phyloP scores from a whole-genome alignment of 2,113 vertebrate species.

The Apodemus speciosus region DNA sequence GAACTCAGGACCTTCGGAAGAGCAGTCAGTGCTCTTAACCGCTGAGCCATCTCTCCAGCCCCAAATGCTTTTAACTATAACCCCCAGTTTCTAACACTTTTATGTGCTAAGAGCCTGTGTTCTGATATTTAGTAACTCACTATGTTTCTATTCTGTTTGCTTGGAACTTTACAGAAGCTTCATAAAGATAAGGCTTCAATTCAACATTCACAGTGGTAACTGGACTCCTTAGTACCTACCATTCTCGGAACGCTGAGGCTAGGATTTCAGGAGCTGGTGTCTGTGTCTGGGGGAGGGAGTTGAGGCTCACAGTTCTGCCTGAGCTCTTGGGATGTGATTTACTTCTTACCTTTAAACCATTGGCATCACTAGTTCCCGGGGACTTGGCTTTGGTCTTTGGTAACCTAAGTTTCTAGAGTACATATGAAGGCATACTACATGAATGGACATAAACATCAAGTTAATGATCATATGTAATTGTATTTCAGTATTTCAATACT shows the following conservation, averaged over 20 bases:
- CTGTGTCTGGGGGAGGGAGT: not conserved
- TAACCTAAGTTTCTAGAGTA: not conserved
- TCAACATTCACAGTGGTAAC: not conserved
- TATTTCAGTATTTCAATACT: not conserved
- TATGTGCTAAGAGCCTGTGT: not conserved
- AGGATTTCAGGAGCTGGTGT: not conserved
- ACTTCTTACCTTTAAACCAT: not conserved
- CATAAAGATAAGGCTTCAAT: not conserved
- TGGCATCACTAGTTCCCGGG: not conserved
- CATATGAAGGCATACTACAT: not conserved
- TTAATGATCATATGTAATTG: not conserved
- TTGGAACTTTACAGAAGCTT: too few species aligned
- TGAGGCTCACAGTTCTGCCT: rapidly evolving
- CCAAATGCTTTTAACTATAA: not conserved
- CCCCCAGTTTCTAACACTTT: not conserved
- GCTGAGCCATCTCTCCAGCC: too few species aligned
- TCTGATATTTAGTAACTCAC: not conserved
- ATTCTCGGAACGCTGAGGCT: rapidly evolving
- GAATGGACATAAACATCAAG: not conserved
- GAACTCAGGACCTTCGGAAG: too few species aligned
- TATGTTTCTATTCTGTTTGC: not conserved
- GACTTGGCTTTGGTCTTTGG: not conserved
- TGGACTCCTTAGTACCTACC: not conserved
- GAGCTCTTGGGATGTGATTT: not conserved
- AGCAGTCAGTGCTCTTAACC: too few species aligned